Evolutionary conservation across 1,140 invertebrate species (phyloP), one percentile per base, ranked within the genome.

Genomic region (Ceratosolen fusciceps): DNA sequence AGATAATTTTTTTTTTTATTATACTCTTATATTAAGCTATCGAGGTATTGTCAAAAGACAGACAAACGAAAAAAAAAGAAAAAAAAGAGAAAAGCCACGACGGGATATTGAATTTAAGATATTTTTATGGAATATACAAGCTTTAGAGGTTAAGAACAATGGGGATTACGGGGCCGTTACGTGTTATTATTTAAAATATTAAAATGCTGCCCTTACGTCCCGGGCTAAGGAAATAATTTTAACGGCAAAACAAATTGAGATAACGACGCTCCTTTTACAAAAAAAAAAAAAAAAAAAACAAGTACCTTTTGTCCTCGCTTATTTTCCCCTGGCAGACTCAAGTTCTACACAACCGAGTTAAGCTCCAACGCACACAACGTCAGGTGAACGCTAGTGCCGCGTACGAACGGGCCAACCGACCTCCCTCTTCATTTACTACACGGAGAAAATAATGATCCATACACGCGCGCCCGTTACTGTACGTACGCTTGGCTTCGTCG

Each of bases 151-250:
- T 19, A 16, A 49, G 47, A 70, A 70, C n/a, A 70, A 70, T 43
- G 67, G 21, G 29, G 24, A 70, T 14, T 47, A 0, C 21, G 73
- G n/a, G 77, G 34, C 73, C 67, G 43, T 43, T 16, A 49, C 2
- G 24, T 52, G 29, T 70, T n/a, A n/a, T n/a, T n/a, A n/a, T n/a
- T n/a, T 47, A 43, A 47, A 47, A 70, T 52, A 29, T 70, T 1
- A 70, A 82, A 77, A 60, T 74, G 73, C 37, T 68, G 29, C 34
- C 43, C 62, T 77, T 70, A 78, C 60, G 16, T 1, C 31, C 70
- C 52, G 74, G 60, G 67, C 68, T 24, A 43, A 31, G 24, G 14
- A 70, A 47, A 52, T 43, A 24, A 43, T 37, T 65, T 65, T 65
- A 37, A 65, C n/a, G 19, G 21, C 34, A 65, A 47, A 49, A 49